Evolutionary conservation across 35 echinoderm and acorn worm species (phyloP).

Genomic region (Strongylocentrotus purpuratus): DNA sequence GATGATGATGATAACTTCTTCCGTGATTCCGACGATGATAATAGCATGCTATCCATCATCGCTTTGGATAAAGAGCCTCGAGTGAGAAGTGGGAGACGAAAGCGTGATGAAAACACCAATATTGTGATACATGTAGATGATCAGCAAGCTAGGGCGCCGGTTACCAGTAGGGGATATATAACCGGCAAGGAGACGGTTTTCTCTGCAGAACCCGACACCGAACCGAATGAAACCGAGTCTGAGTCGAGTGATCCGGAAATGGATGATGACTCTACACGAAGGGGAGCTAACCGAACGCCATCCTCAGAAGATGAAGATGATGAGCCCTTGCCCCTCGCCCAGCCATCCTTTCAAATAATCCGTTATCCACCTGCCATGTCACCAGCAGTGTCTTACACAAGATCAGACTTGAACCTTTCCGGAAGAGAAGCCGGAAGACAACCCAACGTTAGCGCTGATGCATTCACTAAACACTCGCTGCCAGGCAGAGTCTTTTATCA

Average conservation of each 20-base stretch:
- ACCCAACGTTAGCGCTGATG: not conserved
- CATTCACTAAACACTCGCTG: not conserved
- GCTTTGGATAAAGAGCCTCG: constrained; percentile 3
- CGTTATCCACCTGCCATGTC: not conserved
- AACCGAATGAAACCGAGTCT: constrained; percentile 12
- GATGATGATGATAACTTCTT: constrained; percentile 18
- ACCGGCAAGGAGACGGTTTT: constrained; percentile 14
- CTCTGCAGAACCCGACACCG: not conserved
- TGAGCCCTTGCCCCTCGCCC: not conserved
- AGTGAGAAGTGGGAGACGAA: not conserved
- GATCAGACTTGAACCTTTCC: not conserved
- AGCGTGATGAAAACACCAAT: not conserved
- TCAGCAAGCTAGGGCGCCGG: not conserved
- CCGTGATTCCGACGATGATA: constrained; percentile 18
- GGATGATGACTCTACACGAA: not conserved
- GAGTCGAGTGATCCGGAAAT: not conserved
- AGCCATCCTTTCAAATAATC: not conserved
- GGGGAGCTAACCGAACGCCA: not conserved
- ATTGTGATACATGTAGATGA: constrained; percentile 29
- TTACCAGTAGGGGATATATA: not conserved
- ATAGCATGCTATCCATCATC: constrained; percentile 36
- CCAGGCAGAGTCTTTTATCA: not conserved
- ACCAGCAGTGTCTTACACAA: not conserved
- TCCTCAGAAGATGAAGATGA: not conserved
- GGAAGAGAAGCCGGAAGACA: not conserved